A percentile compares a stretch with the other conserved stretches of the same genome.
Conservation (phyloP, 2,888 invertebrate genomes). For the Eupelmus urozonus region DNA sequence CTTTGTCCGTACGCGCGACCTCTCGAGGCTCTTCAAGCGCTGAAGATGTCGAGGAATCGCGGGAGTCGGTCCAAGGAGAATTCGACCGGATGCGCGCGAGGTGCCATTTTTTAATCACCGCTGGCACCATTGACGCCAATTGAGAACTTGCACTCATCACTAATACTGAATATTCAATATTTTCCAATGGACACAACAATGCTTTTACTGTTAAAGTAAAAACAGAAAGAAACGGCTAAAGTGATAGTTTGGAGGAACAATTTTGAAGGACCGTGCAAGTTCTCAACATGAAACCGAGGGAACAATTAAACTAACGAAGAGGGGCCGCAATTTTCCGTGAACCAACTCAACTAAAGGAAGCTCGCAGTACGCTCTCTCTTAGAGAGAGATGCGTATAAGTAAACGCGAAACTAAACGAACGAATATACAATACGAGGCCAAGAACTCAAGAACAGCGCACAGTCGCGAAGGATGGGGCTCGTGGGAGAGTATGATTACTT, state of each 20-base stretch:
- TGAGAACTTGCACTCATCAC: constrained; percentile 34
- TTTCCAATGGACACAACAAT: neutral
- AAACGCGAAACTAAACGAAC: constrained; percentile 18
- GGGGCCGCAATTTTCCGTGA: constrained; percentile 4
- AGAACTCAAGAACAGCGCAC: constrained; percentile 4
- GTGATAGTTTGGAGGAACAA: neutral
- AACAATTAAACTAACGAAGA: constrained; percentile 46
- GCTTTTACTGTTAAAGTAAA: neutral
- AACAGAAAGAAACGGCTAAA: neutral
- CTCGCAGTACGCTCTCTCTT: constrained; percentile 30
- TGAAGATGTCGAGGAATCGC: neutral
- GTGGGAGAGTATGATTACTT: constrained; percentile 33
- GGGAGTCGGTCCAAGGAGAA: constrained; percentile 33
- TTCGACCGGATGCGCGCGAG: constrained; percentile 1
- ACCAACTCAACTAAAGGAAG: constrained; percentile 26
- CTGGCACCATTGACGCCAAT: constrained; percentile 1
- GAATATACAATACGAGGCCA: constrained; percentile 10
- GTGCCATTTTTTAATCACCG: constrained; percentile 25
- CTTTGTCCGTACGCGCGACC: no score
- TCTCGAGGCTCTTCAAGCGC: constrained; percentile 23
- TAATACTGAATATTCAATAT: constrained; percentile 32
- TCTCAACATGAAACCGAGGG: constrained; percentile 17
- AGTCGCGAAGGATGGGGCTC: constrained; percentile 28
- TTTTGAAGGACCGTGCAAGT: constrained; percentile 20
- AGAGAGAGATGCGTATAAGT: constrained; percentile 21